Evolutionary conservation across 1,140 invertebrate genomes (phyloP).

Genomic region (Lordiphosa mommai): DNA sequence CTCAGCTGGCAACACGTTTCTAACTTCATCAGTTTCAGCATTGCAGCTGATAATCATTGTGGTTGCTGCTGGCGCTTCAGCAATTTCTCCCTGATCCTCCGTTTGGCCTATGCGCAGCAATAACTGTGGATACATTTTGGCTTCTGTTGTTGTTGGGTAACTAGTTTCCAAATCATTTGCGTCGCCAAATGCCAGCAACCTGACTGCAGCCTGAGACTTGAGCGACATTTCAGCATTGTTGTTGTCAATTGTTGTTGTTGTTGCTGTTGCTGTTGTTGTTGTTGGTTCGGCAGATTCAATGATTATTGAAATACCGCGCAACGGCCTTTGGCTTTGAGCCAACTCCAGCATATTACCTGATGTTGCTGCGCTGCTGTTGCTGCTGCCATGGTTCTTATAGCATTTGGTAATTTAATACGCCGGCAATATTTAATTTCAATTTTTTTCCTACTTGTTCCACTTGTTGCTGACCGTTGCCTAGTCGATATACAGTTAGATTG

Average conservation of each 20-base stretch:
- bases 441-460: slow-evolving; percentile 42
- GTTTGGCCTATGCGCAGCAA: slow-evolving; percentile 54
- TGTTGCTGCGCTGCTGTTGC: slow-evolving; percentile 28
- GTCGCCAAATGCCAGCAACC: slow-evolving; percentile 71
- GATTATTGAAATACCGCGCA: slow-evolving; percentile 71
- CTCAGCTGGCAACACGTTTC: slow-evolving; percentile 39
- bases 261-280: slow-evolving; percentile 23
- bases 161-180: slow-evolving; percentile 66
- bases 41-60: slow-evolving; percentile 69
- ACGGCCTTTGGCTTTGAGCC: slow-evolving; percentile 43
- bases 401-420: slow-evolving; percentile 52
- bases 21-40: slow-evolving; percentile 33
- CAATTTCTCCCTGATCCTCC: slow-evolving; percentile 42
- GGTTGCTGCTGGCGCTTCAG: slow-evolving; percentile 11
- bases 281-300: slow-evolving; percentile 46
- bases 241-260: slow-evolving; percentile 11
- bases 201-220: slow-evolving; percentile 58
- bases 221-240: slow-evolving; percentile 58
- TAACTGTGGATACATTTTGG: slow-evolving; percentile 61
- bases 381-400: slow-evolving; percentile 56
- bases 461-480: slow-evolving; percentile 57
- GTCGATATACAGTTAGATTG: slow-evolving; percentile 63
- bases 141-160: slow-evolving; percentile 39
- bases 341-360: slow-evolving; percentile 23
- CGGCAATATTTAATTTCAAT: slow-evolving; percentile 37